Base-by-base conservation (phyloP, 2,113 vertebrate genomes). In the Lophius piscatorius region DNA sequence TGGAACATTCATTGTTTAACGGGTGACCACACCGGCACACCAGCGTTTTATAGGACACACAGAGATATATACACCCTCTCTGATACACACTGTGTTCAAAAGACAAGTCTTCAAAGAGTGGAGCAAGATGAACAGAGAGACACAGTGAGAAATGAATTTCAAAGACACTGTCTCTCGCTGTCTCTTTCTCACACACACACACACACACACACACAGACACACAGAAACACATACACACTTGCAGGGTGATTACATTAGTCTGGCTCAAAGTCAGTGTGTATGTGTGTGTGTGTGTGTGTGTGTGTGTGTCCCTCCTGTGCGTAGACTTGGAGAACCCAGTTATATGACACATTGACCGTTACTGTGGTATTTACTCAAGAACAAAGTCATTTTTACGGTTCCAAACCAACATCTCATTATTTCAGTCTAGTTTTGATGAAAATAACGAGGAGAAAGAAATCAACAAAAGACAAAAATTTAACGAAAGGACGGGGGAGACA, bases 81-180 rank as follows among this genome's bases (percentile, higher is more conserved):
- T n/a, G n/a, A 45, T 59, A 55, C 47, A 36, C 29, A 42, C 1
- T 4, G 7, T 38, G 49, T 57, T 64, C 17, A 67, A 23, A 74
- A 57, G 54, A 31, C 59, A 58, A 57, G 49, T 81, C 73, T 77
- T 81, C 73, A 81, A 81, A 77, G 73, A 62, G 42, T 1, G 39
- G 56, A 28, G 49, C n/a, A n/a, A 63, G 57, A 57, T 35, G 47
- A 44, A 52, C 47, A 41, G 28, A 54, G 58, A 65, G 28, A 57
- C 33, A 55, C 9, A 17, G 20, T 44, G 60, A 58, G 34, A 42
- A 9, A 16, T 16, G 47, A 49, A 58, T 55, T 74, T 77, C 69
- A 74, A 76, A 81, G 56, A 58, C 42, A 17, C 52, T 31, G 24
- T 65, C 40, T 24, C 7, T 16, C 28, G 20, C 50, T 22, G n/a